Base-by-base conservation (phyloP, 2,888 invertebrate genomes). In the Troides helena region DNA sequence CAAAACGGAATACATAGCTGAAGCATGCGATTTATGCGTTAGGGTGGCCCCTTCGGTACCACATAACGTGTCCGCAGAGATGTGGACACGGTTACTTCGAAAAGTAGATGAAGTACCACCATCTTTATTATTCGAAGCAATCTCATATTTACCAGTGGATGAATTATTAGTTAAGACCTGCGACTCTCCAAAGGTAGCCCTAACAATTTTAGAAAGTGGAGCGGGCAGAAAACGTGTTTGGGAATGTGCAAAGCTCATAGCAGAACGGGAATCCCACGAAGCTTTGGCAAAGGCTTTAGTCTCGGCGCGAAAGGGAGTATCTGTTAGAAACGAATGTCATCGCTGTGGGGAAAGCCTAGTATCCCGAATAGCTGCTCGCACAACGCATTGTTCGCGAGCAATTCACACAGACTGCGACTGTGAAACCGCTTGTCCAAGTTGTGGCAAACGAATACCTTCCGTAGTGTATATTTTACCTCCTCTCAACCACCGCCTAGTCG, bases 301-400 rank as follows among this genome's bases (percentile, higher is more conserved):
- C 61, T 77, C 75, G 72, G 86, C 88, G 75, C 78, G 84, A 71
- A 84, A 84, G 70, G 89, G 85, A 1, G 67, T 83, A 73, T 76
- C 85, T 8, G 89, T 86, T 77, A 86, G 89, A 73, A 87, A 87
- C 6, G 77, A 77, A 62, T 91, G 90, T 79, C 76, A 56, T 72
- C 81, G 79, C 56, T 90, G 90, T 82, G 81, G 78, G 25, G 76
- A 79, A 61, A 75, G 80, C 62, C 81, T 88, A 75, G 75, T 71
- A 39, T 76, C 73, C 66, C 74, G 74, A 21, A 57, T 71, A 58
- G 75, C 84, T 69, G 76, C 71, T 70, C 86, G 86, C 75, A 85
- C 89, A 65, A 78, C 77, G 65, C 91, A 90, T 81, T 88, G 90
- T 79, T 85, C 82, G 67, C 86, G 89, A 76, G 89, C 87, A n/a